Percentiles rank a stretch among this genome's conserved stretches.
Evolutionary conservation across 37 sponge, comb jelly and placozoan species (phyloP).

Genomic region (Cliona cf. orientalis): DNA sequence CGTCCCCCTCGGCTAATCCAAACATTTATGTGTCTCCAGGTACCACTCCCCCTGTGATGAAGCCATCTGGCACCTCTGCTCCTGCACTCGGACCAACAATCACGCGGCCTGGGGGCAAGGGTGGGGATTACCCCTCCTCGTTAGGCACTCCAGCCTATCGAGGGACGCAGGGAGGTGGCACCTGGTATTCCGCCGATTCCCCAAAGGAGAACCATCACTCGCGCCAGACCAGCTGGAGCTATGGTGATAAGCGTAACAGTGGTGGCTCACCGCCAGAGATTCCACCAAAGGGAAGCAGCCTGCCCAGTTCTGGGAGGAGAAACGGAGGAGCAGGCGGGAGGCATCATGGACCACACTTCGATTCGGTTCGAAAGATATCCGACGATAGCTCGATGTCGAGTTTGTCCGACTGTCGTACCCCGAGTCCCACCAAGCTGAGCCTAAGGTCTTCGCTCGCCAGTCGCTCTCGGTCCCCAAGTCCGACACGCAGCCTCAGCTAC

Average conservation of each 20-base stretch:
- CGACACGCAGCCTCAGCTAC: conserved; percentile 12
- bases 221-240: conserved; percentile 11
- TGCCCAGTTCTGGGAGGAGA: not conserved
- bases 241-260: not conserved
- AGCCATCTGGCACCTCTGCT: not conserved
- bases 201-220: conserved; percentile 28
- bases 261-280: not conserved
- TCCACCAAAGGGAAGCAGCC: not conserved
- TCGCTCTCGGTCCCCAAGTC: conserved; percentile 40
- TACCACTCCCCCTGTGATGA: not conserved
- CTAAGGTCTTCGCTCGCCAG: conserved; percentile 6
- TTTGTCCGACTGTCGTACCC: conserved; percentile 17
- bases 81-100: too few species aligned
- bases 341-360: not conserved
- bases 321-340: not conserved
- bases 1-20: not conserved
- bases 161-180: not conserved
- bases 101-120: too few species aligned
- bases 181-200: conserved; percentile 43
- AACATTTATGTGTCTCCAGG: conserved; percentile 18
- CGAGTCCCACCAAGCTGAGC: conserved; percentile 25
- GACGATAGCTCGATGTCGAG: conserved; percentile 44
- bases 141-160: conserved; percentile 31
- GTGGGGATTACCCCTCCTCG: not conserved
- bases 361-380: conserved; percentile 16